Percentiles rank a stretch among this genome's conserved stretches.
phyloP scores from a whole-genome alignment of 1,140 invertebrate species.

The Anastrepha obliqua region DNA sequence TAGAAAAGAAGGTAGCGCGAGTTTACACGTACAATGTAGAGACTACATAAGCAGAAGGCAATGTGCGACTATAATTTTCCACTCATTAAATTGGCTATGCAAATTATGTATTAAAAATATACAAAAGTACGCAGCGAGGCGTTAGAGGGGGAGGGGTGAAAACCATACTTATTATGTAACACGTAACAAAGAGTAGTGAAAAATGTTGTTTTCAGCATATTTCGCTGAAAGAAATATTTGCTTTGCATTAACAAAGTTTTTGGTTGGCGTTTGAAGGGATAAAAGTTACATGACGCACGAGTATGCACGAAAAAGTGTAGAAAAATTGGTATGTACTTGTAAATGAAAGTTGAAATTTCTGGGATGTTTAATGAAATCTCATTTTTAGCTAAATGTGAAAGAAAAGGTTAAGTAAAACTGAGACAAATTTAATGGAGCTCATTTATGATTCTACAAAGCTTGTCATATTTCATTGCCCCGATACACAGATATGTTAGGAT shows the following conservation, averaged over 20 bases:
- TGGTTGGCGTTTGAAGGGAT: background rate
- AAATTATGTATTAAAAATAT: conserved; percentile 30
- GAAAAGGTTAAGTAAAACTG: background rate
- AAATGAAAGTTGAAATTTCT: background rate
- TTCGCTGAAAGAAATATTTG: conserved; percentile 10
- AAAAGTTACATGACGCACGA: background rate
- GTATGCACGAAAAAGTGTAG: background rate
- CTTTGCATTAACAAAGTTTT: background rate
- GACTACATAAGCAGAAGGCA: background rate
- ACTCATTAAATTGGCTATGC: conserved; percentile 47
- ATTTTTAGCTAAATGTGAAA: background rate
- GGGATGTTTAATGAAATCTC: background rate
- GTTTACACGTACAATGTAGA: too few relatives aligned
- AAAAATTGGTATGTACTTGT: background rate
- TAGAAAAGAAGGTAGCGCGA: background rate
- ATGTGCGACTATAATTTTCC: conserved; percentile 16
- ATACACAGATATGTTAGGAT: background rate
- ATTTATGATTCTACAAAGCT: conserved; percentile 13
- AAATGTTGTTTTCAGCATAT: background rate
- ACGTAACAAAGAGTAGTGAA: too few relatives aligned
- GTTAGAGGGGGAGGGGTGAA: background rate
- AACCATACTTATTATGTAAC: background rate
- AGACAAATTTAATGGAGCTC: conserved; percentile 11
- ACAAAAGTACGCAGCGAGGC: background rate
- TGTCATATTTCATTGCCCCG: background rate